These are phyloP conservation scores for Petrolisthes cinctipes DNA, from an alignment of 2,888 invertebrate genomes.

Conservation along the genomic window DNA sequence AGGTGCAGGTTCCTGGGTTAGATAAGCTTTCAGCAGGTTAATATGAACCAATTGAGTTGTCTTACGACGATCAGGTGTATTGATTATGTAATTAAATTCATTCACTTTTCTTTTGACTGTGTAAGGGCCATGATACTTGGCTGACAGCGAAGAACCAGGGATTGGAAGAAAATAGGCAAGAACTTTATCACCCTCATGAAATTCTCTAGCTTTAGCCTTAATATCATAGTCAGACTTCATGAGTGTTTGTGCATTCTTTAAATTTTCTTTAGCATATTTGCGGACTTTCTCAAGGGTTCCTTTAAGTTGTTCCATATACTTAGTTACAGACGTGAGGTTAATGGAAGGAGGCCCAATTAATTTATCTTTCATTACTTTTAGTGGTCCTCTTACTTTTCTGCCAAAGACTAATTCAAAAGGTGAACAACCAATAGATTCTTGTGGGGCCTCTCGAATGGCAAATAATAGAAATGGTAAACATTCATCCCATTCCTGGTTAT, in stretches of 20 bases:
- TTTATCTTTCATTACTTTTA: constrained; percentile 11
- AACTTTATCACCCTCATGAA: constrained; percentile 18
- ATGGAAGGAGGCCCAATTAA: background rate
- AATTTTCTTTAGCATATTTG: too few relatives aligned
- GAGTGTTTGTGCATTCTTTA: background rate
- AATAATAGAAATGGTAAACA: background rate
- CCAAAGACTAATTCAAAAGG: constrained; percentile 18
- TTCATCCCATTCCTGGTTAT: background rate
- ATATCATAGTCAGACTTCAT: background rate
- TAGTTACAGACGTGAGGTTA: too few relatives aligned
- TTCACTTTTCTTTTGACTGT: background rate
- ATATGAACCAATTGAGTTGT: background rate
- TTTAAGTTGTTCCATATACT: too few relatives aligned
- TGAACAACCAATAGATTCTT: constrained; percentile 21
- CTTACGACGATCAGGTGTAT: constrained; percentile 7
- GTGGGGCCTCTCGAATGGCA: constrained; percentile 15
- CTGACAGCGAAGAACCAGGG: constrained; percentile 4
- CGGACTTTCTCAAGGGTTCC: too few relatives aligned
- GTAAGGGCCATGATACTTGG: constrained; percentile 1
- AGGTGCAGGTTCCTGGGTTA: background rate
- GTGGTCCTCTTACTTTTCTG: constrained; percentile 10
- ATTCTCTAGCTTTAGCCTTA: background rate
- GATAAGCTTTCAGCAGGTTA: background rate
- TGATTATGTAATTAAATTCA: constrained; percentile 10
- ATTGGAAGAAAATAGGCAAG: constrained; percentile 10